These are phyloP conservation scores for Shargacucullia verbasci DNA, from an alignment of 2,888 invertebrate species.

Conservation along the genomic window DNA sequence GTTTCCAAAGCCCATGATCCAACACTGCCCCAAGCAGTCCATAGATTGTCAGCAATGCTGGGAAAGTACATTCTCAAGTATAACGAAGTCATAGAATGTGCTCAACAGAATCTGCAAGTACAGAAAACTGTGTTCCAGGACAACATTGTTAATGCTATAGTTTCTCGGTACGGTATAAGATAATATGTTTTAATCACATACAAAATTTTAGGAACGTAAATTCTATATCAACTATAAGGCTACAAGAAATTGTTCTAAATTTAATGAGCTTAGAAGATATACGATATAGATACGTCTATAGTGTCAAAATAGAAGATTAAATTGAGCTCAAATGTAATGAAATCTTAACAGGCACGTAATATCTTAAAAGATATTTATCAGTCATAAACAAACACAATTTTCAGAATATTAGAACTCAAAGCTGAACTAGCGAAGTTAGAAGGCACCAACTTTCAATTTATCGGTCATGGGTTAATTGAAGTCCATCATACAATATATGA, in stretches of 20 bases:
- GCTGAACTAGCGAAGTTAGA: slow-evolving; percentile 69
- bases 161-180: slow-evolving; percentile 48
- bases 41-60: slow-evolving; percentile 66
- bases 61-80: slow-evolving; percentile 71
- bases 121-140: slow-evolving; percentile 72
- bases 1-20: slow-evolving; percentile 67
- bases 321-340: no score
- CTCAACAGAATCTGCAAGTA: slow-evolving; percentile 73
- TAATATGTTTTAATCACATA: background rate
- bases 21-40: slow-evolving; percentile 66
- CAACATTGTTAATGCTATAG: slow-evolving; percentile 63
- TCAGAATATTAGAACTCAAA: slow-evolving; percentile 77
- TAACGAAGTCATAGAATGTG: slow-evolving; percentile 70
- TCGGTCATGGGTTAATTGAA: slow-evolving; percentile 65
- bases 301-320: no score
- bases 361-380: no score
- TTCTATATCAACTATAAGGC: no score
- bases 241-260: no score
- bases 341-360: no score
- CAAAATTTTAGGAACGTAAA: no score
- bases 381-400: slow-evolving; percentile 12
- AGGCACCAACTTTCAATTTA: slow-evolving; percentile 65
- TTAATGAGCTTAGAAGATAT: no score
- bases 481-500: slow-evolving; percentile 67
- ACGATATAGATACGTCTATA: no score